Evolutionary conservation across 2,113 vertebrate species (phyloP).

Genomic region (Pangasianodon gigas): DNA sequence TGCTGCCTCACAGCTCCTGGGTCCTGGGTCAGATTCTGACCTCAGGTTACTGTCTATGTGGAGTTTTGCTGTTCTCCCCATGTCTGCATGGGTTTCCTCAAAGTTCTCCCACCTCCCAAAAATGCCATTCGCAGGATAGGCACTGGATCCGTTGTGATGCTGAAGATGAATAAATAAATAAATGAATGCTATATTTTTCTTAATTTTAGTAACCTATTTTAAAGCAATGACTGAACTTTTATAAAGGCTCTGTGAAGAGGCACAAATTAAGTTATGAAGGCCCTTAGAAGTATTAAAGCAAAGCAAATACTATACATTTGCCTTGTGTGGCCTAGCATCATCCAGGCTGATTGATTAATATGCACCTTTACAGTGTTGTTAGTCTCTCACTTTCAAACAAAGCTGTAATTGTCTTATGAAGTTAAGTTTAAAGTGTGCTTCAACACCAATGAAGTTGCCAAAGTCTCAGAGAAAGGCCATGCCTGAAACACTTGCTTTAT

Average conservation of each 20-base stretch:
- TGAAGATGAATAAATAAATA: background rate
- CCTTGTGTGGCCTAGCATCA: background rate
- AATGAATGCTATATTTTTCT: background rate
- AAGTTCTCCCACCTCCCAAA: background rate
- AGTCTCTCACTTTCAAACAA: background rate
- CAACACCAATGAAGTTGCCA: background rate
- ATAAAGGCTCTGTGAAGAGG: background rate
- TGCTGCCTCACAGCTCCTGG: background rate
- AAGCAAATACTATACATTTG: background rate
- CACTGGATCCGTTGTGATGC: background rate
- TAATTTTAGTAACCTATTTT: background rate
- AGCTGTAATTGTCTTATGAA: background rate
- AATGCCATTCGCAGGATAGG: background rate
- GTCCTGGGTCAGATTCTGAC: too few relatives aligned
- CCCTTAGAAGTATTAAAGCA: background rate
- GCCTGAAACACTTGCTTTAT: background rate
- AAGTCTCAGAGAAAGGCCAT: background rate
- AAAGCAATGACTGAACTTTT: background rate
- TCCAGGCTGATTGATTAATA: background rate
- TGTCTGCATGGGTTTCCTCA: background rate
- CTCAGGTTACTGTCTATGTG: background rate
- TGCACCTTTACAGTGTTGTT: background rate
- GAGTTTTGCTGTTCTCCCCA: background rate
- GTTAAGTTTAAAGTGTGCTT: background rate
- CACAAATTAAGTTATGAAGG: background rate